Percentiles rank a stretch among this genome's conserved stretches.
Conservation (phyloP, 2,888 invertebrate genomes). For the Parnassius apollo region DNA sequence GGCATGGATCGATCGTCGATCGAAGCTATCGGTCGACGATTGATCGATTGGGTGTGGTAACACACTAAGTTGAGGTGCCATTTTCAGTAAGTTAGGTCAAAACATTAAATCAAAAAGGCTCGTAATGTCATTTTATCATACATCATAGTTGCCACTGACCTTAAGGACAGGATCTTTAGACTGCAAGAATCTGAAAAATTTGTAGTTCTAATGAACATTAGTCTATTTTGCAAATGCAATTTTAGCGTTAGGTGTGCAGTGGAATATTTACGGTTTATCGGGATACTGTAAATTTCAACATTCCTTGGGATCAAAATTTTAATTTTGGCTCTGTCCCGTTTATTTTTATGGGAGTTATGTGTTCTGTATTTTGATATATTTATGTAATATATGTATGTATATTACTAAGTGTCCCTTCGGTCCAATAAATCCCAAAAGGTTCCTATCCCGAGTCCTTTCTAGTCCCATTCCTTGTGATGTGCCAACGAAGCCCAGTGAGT, state of each 20-base stretch:
- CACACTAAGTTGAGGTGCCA: too few relatives aligned
- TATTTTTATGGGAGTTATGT: constrained; percentile 27
- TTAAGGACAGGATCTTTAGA: constrained; percentile 30
- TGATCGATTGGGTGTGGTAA: too few relatives aligned
- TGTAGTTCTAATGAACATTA: constrained; percentile 62
- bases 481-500: constrained; percentile 70
- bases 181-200: constrained; percentile 60
- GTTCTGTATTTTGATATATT: constrained; percentile 36
- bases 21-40: too few relatives aligned
- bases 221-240: constrained; percentile 60
- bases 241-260: constrained; percentile 58
- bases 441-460: constrained; percentile 72
- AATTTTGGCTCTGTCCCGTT: constrained; percentile 45
- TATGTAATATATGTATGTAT: constrained; percentile 43
- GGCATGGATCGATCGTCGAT: too few relatives aligned
- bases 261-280: constrained; percentile 55
- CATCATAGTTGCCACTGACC: neutral
- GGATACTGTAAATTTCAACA: constrained; percentile 66
- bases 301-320: constrained; percentile 68
- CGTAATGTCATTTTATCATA: neutral
- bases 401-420: constrained; percentile 44
- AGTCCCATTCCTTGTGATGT: constrained; percentile 74
- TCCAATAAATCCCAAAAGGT: constrained; percentile 55
- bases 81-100: too few relatives aligned
- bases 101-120: too few relatives aligned